Evolutionary conservation across 2,888 invertebrate species (phyloP).

Genomic region (Hedya salicella): DNA sequence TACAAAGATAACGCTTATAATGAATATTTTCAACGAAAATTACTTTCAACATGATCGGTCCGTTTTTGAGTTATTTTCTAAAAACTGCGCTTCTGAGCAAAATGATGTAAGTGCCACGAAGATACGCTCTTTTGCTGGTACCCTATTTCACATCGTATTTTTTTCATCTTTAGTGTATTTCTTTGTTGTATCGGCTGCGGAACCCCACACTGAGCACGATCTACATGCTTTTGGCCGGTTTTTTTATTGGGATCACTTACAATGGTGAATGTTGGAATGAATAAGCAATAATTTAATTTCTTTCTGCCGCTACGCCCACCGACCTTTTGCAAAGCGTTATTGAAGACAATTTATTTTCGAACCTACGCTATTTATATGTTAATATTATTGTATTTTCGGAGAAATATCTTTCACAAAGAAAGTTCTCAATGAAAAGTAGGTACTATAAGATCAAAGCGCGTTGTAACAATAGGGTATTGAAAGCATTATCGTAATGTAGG

Average conservation of each 20-base stretch:
- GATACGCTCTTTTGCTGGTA: no score
- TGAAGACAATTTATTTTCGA: slow-evolving; percentile 29
- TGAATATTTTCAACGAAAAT: no score
- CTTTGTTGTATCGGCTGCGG: no score
- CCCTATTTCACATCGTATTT: no score
- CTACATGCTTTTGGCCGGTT: no score
- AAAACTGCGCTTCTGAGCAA: no score
- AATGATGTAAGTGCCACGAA: no score
- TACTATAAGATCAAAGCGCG: background rate
- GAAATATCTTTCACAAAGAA: background rate
- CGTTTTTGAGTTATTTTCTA: no score
- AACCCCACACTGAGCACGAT: no score
- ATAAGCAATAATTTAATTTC: slow-evolving; percentile 53
- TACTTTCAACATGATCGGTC: no score
- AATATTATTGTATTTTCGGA: slow-evolving; percentile 16
- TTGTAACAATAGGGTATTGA: background rate
- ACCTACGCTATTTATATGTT: slow-evolving; percentile 25
- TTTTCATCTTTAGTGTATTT: no score
- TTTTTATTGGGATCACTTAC: slow-evolving; percentile 46
- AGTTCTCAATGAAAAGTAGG: slow-evolving; percentile 7
- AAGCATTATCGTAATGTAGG: background rate
- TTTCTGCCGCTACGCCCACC: slow-evolving; percentile 50
- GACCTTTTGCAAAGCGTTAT: slow-evolving; percentile 45
- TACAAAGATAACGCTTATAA: no score
- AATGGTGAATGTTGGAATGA: slow-evolving; percentile 52